Evolutionary conservation across 2,888 invertebrate genomes (phyloP).

Genomic region (Formica aserva): DNA sequence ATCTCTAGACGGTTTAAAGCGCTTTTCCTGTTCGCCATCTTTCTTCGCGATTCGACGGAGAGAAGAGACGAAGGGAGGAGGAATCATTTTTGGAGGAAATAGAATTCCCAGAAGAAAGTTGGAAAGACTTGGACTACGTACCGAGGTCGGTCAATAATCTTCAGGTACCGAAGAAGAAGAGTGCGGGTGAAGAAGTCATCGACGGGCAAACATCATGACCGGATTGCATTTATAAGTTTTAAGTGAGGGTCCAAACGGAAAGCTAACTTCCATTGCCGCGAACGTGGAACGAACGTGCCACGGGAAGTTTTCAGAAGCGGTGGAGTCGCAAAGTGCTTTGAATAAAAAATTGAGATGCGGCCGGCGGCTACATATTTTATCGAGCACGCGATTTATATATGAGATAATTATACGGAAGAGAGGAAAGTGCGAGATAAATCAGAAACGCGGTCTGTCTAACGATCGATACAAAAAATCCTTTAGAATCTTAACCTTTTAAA

Average conservation of each 20-base stretch:
- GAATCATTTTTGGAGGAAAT: constrained; percentile 52
- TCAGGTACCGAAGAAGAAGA: constrained; percentile 3
- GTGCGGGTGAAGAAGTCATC: constrained; percentile 42
- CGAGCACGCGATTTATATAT: constrained; percentile 34
- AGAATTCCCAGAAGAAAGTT: constrained; percentile 47
- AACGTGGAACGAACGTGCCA: constrained; percentile 45
- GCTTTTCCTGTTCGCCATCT: constrained; percentile 38
- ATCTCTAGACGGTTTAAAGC: constrained; percentile 40
- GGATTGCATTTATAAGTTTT: constrained; percentile 62
- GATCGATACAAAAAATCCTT: constrained; percentile 26
- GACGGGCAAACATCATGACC: constrained; percentile 50
- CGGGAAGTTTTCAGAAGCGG: constrained; percentile 50
- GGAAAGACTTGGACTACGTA: constrained; percentile 41
- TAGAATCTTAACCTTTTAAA: not conserved
- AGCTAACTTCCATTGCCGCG: constrained; percentile 57
- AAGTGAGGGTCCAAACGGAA: constrained; percentile 53
- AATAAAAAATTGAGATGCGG: constrained; percentile 56
- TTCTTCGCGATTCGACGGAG: constrained; percentile 34
- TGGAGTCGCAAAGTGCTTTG: constrained; percentile 50
- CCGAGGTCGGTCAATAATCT: constrained; percentile 46
- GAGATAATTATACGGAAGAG: constrained; percentile 36
- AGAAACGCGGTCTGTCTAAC: not conserved
- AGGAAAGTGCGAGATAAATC: not conserved
- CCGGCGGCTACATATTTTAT: constrained; percentile 47
- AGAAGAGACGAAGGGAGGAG: constrained; percentile 13